phyloP scores from a whole-genome alignment of 2,797 vertebrate species.

The Cossypha polioptera region DNA sequence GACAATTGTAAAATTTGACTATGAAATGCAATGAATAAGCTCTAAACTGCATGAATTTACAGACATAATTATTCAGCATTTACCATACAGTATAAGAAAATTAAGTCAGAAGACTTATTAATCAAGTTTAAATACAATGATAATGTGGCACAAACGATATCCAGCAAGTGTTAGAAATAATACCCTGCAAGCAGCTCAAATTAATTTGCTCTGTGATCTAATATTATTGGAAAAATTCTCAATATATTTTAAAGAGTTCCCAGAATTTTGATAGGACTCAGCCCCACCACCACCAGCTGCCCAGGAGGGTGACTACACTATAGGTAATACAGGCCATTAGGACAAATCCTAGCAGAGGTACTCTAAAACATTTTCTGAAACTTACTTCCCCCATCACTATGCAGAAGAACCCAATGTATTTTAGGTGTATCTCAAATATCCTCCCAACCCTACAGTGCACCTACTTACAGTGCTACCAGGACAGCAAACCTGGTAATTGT shows the following conservation, averaged over 20 bases:
- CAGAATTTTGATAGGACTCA: background rate
- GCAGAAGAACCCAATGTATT: background rate
- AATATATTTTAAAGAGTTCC: background rate
- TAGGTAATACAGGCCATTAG: background rate
- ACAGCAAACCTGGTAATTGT: background rate
- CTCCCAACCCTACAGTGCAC: background rate
- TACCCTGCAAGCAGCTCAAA: background rate
- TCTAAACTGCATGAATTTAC: conserved; percentile 12
- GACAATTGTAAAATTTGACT: conserved; percentile 28
- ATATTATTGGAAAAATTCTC: background rate
- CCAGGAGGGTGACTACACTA: background rate
- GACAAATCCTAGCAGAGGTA: background rate
- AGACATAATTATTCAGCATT: background rate
- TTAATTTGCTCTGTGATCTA: background rate
- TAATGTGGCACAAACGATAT: background rate
- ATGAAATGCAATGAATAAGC: conserved; percentile 12
- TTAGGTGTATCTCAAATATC: background rate
- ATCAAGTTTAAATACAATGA: conserved; percentile 12
- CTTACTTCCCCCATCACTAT: background rate
- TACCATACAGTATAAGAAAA: background rate
- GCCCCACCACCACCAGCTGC: background rate
- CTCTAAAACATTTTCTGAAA: background rate
- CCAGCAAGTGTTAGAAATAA: background rate
- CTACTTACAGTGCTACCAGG: background rate
- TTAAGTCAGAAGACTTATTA: background rate